A percentile compares a stretch with the other conserved stretches of the same genome.
phyloP scores from a whole-genome alignment of 2,888 invertebrate species.

The Coremacera marginata region DNA sequence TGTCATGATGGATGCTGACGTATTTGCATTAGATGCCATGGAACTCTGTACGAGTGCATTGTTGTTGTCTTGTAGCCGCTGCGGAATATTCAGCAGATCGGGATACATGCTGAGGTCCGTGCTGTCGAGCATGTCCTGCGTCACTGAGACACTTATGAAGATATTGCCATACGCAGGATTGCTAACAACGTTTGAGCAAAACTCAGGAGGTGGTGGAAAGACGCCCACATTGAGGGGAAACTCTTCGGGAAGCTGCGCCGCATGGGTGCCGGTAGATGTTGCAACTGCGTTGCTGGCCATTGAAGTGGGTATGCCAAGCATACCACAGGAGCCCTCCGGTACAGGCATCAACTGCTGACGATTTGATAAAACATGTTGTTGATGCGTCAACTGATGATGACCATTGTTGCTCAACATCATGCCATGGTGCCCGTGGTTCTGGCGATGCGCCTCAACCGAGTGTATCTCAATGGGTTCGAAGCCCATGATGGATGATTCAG shows the following conservation, averaged over 20 bases:
- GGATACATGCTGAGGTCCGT: slow-evolving; percentile 81
- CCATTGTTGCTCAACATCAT: slow-evolving; percentile 42
- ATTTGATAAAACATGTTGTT: slow-evolving; percentile 43
- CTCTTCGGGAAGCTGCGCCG: slow-evolving; percentile 64
- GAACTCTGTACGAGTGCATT: slow-evolving; percentile 38
- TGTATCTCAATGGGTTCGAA: slow-evolving; percentile 75
- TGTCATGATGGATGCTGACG: slow-evolving; percentile 6
- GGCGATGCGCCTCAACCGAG: slow-evolving; percentile 71
- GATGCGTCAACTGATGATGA: slow-evolving; percentile 44
- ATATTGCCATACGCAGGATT: slow-evolving; percentile 75
- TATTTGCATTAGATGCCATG: slow-evolving; percentile 3
- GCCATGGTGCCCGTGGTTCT: slow-evolving; percentile 50
- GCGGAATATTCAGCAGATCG: slow-evolving; percentile 81
- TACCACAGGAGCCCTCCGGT: slow-evolving; percentile 62
- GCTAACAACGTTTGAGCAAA: slow-evolving; percentile 70
- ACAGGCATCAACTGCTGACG: slow-evolving; percentile 61
- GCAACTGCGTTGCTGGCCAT: slow-evolving; percentile 50
- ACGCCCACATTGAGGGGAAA: slow-evolving; percentile 70
- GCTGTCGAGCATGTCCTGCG: slow-evolving; percentile 76
- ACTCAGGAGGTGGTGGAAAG: slow-evolving; percentile 74
- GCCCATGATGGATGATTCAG: slow-evolving; percentile 69
- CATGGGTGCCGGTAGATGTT: neutral
- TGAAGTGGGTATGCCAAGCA: slow-evolving; percentile 62
- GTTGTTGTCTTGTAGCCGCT: slow-evolving; percentile 68
- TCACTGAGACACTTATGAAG: slow-evolving; percentile 85